Evolutionary conservation across 2,888 invertebrate species (phyloP).

Genomic region (Pinctada fucata): DNA sequence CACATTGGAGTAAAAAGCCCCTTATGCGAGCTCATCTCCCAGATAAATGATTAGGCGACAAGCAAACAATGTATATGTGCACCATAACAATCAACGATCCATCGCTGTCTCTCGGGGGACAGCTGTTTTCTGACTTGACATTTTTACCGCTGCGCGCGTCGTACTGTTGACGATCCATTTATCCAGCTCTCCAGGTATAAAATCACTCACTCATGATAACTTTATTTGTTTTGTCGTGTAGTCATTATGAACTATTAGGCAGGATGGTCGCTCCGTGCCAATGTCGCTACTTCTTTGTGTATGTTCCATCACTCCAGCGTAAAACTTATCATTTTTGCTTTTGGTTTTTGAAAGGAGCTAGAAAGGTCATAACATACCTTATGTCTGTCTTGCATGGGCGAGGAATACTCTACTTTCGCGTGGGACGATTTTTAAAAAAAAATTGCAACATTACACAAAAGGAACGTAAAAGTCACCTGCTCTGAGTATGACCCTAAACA

Average conservation of each 20-base stretch:
- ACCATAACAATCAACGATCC: slow-evolving; percentile 22
- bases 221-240: background rate
- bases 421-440: too few relatives aligned
- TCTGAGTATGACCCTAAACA: too few relatives aligned
- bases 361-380: too few relatives aligned
- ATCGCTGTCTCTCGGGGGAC: slow-evolving; percentile 16
- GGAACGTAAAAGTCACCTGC: too few relatives aligned
- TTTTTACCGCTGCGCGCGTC: background rate
- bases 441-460: too few relatives aligned
- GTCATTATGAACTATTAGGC: background rate
- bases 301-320: background rate
- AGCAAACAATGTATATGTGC: slow-evolving; percentile 32
- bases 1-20: background rate
- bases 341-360: too few relatives aligned
- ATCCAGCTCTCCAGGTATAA: background rate
- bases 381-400: too few relatives aligned
- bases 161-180: slow-evolving; percentile 2
- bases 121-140: slow-evolving; percentile 21
- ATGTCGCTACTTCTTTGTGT: background rate
- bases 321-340: too few relatives aligned
- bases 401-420: too few relatives aligned
- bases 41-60: slow-evolving; percentile 21
- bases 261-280: background rate
- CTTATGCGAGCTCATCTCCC: slow-evolving; percentile 20
- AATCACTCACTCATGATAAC: slow-evolving; percentile 1